phyloP scores from a whole-genome alignment of 2,888 invertebrate species.

The Empis livida region DNA sequence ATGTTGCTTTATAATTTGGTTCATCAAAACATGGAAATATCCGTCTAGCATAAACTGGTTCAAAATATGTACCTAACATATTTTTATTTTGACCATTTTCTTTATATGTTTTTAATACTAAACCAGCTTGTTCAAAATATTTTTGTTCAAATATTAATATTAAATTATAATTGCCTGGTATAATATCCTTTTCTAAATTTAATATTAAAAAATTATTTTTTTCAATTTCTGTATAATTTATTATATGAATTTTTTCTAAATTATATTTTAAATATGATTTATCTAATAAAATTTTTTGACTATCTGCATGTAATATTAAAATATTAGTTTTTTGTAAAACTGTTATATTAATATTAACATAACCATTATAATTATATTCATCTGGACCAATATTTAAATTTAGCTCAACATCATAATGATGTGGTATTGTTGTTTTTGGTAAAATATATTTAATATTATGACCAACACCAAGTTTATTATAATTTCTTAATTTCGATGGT shows the following conservation, averaged over 20 bases:
- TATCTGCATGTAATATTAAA: constrained; percentile 2
- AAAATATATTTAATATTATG: neutral
- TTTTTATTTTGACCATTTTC: neutral
- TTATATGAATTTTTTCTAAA: neutral
- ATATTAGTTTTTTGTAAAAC: neutral
- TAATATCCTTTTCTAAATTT: neutral
- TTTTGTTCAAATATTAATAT: neutral
- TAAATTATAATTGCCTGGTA: neutral
- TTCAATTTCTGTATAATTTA: neutral
- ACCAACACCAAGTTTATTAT: no score
- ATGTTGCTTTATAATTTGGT: constrained; percentile 47
- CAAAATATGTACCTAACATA: constrained; percentile 46
- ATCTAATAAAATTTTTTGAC: neutral
- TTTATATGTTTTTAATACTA: neutral
- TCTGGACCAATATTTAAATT: neutral
- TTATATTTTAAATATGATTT: neutral
- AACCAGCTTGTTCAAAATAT: neutral
- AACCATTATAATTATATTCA: neutral
- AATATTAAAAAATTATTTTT: constrained; percentile 2
- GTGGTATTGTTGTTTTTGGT: constrained; percentile 2
- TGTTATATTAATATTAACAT: neutral
- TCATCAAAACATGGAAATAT: constrained; percentile 62
- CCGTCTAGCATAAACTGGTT: constrained; percentile 44
- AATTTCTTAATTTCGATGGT: no score
- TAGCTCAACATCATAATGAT: neutral